Conservation (phyloP, 1,140 invertebrate genomes). For the Harlomillsia oculata region DNA sequence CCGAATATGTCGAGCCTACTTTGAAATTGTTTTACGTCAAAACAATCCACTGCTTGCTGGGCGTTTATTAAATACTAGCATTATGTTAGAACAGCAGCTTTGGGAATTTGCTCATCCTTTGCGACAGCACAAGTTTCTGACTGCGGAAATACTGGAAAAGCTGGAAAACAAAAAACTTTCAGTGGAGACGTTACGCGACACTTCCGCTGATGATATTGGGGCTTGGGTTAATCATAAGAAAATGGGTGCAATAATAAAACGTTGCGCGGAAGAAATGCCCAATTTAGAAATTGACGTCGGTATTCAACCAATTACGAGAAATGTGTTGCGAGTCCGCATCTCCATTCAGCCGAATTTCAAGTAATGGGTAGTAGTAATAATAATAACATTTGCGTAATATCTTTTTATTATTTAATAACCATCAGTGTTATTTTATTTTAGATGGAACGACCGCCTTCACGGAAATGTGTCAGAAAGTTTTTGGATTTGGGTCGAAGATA, state of each 20-base stretch:
- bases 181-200: conserved; percentile 68
- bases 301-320: conserved; percentile 89
- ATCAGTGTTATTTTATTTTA: conserved; percentile 36
- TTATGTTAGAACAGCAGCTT: conserved; percentile 79
- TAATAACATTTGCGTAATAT: conserved; percentile 37
- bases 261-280: conserved; percentile 77
- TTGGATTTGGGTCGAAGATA: conserved; percentile 97
- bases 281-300: conserved; percentile 66
- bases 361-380: conserved; percentile 40
- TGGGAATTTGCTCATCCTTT: conserved; percentile 83
- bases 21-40: conserved; percentile 82
- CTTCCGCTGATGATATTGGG: conserved; percentile 78
- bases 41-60: conserved; percentile 82
- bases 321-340: conserved; percentile 77
- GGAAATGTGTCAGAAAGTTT: conserved; percentile 81
- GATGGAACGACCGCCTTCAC: conserved; percentile 82
- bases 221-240: conserved; percentile 59
- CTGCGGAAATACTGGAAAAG: conserved; percentile 66
- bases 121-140: conserved; percentile 72
- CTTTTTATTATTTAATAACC: conserved; percentile 2
- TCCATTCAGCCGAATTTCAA: conserved; percentile 71
- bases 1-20: conserved; percentile 80
- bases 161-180: conserved; percentile 65
- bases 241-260: conserved; percentile 65
- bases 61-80: conserved; percentile 67